Conservation (phyloP, 2,888 invertebrate species). For the Xylophagus ater region DNA sequence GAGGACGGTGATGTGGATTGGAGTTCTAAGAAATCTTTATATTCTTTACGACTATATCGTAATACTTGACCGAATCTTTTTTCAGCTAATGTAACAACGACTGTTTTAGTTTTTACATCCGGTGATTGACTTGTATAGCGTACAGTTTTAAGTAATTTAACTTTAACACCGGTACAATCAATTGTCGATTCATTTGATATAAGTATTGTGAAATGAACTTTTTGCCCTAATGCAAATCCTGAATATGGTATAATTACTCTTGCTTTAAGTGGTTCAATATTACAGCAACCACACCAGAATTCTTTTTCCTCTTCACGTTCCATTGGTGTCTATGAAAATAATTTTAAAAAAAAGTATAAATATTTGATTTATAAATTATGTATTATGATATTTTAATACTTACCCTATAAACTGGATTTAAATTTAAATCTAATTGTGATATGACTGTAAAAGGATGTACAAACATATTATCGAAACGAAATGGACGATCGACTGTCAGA, state of each 20-base stretch:
- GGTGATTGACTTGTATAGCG: conserved; percentile 22
- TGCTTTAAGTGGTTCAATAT: conserved; percentile 55
- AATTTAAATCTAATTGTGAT: conserved; percentile 69
- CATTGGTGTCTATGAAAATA: conserved; percentile 46
- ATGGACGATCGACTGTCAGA: conserved; percentile 68
- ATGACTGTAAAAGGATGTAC: conserved; percentile 72
- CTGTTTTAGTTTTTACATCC: background rate
- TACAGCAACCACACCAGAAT: conserved; percentile 54
- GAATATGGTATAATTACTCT: conserved; percentile 53
- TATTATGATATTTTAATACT: conserved; percentile 25
- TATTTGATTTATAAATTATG: background rate
- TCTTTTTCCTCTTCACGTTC: conserved; percentile 58
- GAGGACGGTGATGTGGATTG: conserved; percentile 9
- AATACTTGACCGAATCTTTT: conserved; percentile 4
- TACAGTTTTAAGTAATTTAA: conserved; percentile 52
- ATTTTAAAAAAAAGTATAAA: background rate
- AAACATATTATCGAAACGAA: conserved; percentile 73
- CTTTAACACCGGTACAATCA: conserved; percentile 49
- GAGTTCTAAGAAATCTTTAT: conserved; percentile 5
- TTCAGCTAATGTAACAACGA: conserved; percentile 1
- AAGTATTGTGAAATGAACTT: conserved; percentile 53
- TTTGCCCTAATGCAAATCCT: conserved; percentile 66
- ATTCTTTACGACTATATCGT: conserved; percentile 2
- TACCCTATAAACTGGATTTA: conserved; percentile 56
- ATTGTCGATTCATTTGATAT: conserved; percentile 65